Base-by-base conservation (phyloP, 2,888 invertebrate genomes). In the Panzeria rudis region DNA sequence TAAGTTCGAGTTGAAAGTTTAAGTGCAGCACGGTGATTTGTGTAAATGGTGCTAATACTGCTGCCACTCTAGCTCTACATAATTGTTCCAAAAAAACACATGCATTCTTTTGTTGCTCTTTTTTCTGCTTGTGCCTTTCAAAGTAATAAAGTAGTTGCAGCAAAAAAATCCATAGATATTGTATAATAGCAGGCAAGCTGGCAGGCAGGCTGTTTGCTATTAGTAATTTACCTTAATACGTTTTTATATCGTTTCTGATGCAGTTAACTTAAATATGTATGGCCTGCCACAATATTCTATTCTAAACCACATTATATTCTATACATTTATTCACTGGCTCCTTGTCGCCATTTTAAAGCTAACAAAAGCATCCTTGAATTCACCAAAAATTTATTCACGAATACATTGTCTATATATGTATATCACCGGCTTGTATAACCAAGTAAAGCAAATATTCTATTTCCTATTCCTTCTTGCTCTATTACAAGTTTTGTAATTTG, bases 1-100 rank as follows among this genome's bases (percentile, higher is more conserved):
- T 85, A 85, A 85, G 85, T 82, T 82, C 29, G 82, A 85, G 85
- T 85, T 85, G 78, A 79, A 85, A 85, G 85, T 85, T 85, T 85
- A 85, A 85, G 85, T 82, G 85, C 82, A 56, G 69, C 78, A 85
- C 75, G 81, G 85, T 85, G 85, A 85, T 85, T 85, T 85, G 85
- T 85, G 85, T 85, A 85, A 85, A 85, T 85, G 85, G 82, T 82
- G 85, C 85, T 82, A 85, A 85, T 85, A 64, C 82, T 64, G 62
- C 29, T 47, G 69, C 52, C 44, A 41, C 35, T 52, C 47, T n/a
- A 56, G 17, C 62, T 69, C 61, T 44, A 68, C 44, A 38, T 78
- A 78, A 77, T 78, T 78, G 69, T 32, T 78, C 7, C 47, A 25
- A 68, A 59, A 77, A 29, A 29, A 29, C 2, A 77, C 50, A 62